phyloP scores from a whole-genome alignment of 1,140 invertebrate genomes.

The Odontomachus brunneus region DNA sequence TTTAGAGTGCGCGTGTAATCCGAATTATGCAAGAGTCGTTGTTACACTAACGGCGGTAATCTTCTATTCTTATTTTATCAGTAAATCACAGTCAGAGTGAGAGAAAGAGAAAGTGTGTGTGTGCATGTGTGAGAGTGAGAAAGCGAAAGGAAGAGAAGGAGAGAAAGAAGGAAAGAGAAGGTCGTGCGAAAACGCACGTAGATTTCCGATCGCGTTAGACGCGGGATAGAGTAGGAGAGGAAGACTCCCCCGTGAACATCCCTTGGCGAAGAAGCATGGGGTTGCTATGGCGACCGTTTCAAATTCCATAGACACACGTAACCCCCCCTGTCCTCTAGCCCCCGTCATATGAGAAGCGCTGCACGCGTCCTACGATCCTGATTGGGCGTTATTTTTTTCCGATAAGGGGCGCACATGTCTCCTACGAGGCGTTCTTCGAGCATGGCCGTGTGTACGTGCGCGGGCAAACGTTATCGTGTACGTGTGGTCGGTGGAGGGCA shows the following conservation, averaged over 20 bases:
- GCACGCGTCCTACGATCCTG: slow-evolving; percentile 80
- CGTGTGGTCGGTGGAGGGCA: slow-evolving; percentile 40
- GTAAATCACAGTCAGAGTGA: slow-evolving; percentile 47
- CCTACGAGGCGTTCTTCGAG: slow-evolving; percentile 63
- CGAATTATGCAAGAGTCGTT: not conserved
- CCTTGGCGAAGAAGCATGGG: slow-evolving; percentile 76
- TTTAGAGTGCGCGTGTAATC: not conserved
- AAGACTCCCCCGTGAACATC: slow-evolving; percentile 74
- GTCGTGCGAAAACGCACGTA: slow-evolving; percentile 32
- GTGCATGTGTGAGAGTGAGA: too few relatives aligned
- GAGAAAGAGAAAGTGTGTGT: too few relatives aligned
- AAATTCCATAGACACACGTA: slow-evolving; percentile 81
- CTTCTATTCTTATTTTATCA: slow-evolving; percentile 5
- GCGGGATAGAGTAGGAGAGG: slow-evolving; percentile 60
- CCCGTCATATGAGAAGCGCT: slow-evolving; percentile 58
- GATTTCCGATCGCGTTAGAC: slow-evolving; percentile 59
- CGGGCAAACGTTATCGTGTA: slow-evolving; percentile 24
- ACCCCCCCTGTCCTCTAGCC: slow-evolving; percentile 50
- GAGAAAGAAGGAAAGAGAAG: not conserved
- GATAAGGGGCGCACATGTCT: slow-evolving; percentile 81
- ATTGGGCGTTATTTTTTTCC: slow-evolving; percentile 84
- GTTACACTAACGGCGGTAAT: not conserved
- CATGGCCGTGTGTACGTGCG: slow-evolving; percentile 50
- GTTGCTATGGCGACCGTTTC: slow-evolving; percentile 83
- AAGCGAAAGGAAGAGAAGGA: too few relatives aligned